These are phyloP conservation scores for Barnardius zonarius DNA, from an alignment of 2,113 vertebrate genomes.

Conservation along the genomic window DNA sequence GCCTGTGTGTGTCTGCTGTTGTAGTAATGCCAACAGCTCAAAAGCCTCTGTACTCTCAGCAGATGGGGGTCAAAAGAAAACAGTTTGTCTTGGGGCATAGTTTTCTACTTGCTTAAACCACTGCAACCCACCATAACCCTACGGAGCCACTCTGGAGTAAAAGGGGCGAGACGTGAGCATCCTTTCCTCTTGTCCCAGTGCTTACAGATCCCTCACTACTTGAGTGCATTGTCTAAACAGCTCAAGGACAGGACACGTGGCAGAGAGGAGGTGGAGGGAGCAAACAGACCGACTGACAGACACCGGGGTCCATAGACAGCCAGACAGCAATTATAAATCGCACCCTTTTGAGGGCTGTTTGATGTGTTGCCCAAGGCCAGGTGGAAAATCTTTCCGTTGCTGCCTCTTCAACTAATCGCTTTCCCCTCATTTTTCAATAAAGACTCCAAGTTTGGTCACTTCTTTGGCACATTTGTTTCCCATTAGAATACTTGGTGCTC, in stretches of 20 bases:
- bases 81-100: neutral
- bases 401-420: constrained; percentile 73
- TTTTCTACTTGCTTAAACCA: neutral
- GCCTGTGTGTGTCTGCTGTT: neutral
- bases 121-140: neutral
- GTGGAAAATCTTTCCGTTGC: constrained; percentile 79
- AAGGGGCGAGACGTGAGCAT: neutral
- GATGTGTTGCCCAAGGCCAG: constrained; percentile 81
- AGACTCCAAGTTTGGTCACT: constrained; percentile 66
- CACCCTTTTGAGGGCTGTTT: constrained; percentile 72
- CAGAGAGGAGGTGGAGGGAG: neutral
- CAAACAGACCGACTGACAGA: constrained; percentile 27
- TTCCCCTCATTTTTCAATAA: constrained; percentile 81
- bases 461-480: constrained; percentile 80
- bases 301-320: constrained; percentile 37
- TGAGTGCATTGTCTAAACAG: neutral
- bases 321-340: constrained; percentile 78
- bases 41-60: neutral
- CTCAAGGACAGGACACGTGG: neutral
- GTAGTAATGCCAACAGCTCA: neutral
- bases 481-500: constrained; percentile 77
- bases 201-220: neutral
- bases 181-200: neutral
- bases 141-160: neutral
- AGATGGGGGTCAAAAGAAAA: neutral